A percentile compares a stretch with the other conserved stretches of the same genome.
Conservation (phyloP, 2,888 invertebrate species). For the Heteromurus nitidus region DNA sequence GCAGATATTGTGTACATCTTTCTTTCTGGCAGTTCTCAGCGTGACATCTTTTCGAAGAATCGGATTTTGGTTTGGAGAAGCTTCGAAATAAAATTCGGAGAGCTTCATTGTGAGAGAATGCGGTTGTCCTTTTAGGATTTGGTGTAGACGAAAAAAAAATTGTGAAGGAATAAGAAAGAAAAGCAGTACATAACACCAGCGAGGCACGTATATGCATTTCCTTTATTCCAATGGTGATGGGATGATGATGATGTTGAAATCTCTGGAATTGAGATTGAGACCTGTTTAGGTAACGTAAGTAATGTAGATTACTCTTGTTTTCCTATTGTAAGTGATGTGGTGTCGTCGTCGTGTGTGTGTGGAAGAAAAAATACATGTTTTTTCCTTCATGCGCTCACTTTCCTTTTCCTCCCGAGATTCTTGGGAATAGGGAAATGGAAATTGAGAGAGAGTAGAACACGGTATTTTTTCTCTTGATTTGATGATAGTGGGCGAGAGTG, state of each 20-base stretch:
- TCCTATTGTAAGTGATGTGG: slow-evolving; percentile 6
- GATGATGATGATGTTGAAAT: slow-evolving; percentile 7
- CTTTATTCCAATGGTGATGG: background rate
- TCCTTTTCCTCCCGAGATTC: background rate
- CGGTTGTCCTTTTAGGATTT: too few species aligned
- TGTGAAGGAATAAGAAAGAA: too few species aligned
- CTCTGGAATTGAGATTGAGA: slow-evolving; percentile 38
- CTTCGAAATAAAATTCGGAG: slow-evolving; percentile 20
- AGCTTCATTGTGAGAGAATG: slow-evolving; percentile 4
- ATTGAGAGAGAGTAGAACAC: too few species aligned
- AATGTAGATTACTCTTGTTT: slow-evolving; percentile 32
- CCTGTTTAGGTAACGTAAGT: slow-evolving; percentile 30
- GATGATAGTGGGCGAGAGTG: slow-evolving; percentile 26
- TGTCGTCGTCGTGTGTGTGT: background rate
- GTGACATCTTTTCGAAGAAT: slow-evolving; percentile 20
- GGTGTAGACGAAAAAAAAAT: too few species aligned
- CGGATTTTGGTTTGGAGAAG: slow-evolving; percentile 19
- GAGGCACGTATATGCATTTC: too few species aligned
- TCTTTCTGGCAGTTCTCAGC: slow-evolving; percentile 2
- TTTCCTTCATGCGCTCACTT: too few species aligned
- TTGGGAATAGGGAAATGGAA: background rate
- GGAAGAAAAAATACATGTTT: background rate
- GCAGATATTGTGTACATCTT: background rate
- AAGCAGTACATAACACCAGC: too few species aligned
- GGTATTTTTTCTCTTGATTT: slow-evolving; percentile 21